A percentile compares a stretch with the other conserved stretches of the same genome.
phyloP scores from a whole-genome alignment of 2,113 vertebrate genomes.

The Callipepla californica region DNA sequence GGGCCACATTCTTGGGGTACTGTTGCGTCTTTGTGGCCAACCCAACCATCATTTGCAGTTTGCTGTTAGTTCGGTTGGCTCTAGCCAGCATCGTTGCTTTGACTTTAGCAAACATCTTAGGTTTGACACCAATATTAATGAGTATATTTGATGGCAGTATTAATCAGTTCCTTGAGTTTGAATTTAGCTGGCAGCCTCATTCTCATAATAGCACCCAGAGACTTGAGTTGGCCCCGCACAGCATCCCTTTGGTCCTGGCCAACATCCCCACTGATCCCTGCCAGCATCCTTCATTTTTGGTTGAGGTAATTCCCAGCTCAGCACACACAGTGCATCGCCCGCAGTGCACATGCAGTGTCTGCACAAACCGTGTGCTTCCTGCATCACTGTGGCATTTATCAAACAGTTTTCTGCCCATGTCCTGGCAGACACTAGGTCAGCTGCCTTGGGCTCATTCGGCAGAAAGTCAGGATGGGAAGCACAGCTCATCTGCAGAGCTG shows the following conservation, averaged over 20 bases:
- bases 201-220: background rate
- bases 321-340: background rate
- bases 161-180: background rate
- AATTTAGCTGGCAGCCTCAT: background rate
- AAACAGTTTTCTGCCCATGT: background rate
- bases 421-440: background rate
- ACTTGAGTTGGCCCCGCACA: background rate
- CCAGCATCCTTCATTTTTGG: background rate
- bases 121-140: background rate
- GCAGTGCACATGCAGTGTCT: too few relatives aligned
- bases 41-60: background rate
- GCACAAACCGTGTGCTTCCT: too few relatives aligned
- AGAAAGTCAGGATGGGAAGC: background rate
- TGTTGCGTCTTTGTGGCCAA: background rate
- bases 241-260: background rate
- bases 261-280: background rate
- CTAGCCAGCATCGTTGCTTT: background rate
- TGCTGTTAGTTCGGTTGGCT: background rate
- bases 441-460: background rate
- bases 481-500: fast-evolving
- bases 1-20: too few relatives aligned
- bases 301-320: background rate
- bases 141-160: background rate
- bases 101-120: background rate
- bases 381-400: background rate